Conservation (phyloP, 2,113 vertebrate species). For the Trogon melanurus region DNA sequence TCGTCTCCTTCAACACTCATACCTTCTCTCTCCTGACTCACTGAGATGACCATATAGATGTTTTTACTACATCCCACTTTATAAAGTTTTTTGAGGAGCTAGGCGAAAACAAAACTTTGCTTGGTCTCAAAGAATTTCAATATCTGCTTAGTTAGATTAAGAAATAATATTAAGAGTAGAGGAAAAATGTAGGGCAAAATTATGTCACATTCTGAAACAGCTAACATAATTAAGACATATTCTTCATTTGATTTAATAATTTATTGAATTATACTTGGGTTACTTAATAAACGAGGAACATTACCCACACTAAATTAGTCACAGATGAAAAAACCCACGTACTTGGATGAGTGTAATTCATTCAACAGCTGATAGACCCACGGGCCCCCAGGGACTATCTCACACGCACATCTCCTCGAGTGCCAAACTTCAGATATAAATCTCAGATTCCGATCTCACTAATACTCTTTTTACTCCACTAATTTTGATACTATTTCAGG, state of each 20-base stretch:
- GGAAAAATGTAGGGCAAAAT: not conserved
- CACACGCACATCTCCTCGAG: not conserved
- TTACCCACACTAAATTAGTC: not conserved
- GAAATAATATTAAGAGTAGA: not conserved
- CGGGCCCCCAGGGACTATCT: not conserved
- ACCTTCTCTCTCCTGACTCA: not conserved
- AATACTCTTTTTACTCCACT: not conserved
- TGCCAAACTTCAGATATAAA: not conserved
- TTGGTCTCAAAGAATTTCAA: not conserved
- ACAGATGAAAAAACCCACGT: not conserved
- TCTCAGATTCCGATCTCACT: not conserved
- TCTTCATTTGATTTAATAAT: not conserved
- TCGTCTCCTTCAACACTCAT: not conserved
- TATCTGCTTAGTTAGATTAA: not conserved
- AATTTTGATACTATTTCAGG: not conserved
- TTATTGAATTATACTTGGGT: conserved; percentile 10
- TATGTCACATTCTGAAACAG: not conserved
- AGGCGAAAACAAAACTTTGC: not conserved
- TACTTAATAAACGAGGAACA: conserved; percentile 25
- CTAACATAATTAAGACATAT: conserved; percentile 10
- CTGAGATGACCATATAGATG: not conserved
- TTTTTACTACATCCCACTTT: not conserved
- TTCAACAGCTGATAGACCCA: not conserved
- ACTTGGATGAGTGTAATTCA: not conserved
- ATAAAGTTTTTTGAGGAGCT: not conserved